Evolutionary conservation across 2,888 invertebrate species (phyloP), one percentile per base, ranked within the genome.

Genomic region (Phyllotreta cruciferae): DNA sequence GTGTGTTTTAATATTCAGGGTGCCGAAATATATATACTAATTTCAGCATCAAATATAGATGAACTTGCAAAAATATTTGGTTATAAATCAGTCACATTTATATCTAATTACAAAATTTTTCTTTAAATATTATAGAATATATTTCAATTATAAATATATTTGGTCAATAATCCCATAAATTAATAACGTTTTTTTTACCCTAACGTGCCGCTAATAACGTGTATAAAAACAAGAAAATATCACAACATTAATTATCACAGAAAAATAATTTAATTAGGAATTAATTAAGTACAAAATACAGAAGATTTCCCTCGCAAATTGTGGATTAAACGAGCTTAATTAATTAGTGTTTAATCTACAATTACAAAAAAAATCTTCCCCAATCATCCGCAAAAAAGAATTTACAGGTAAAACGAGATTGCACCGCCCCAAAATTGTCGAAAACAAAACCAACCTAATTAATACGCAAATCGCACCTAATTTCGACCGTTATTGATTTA

Each of bases 1-100:
- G 78, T 74, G 69, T 71, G 69, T 70, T 70, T 70, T 70, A 67
- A 69, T 70, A 70, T 74, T 74, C 73, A 74, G 75, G 75, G 75
- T 65, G 70, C 69, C 65, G 67, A 67, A 70, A 68, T 68, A 53
- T 24, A 24, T 24, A 24, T 69, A 63, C 58, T 64, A 70, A 66
- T 68, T 66, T 70, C 70, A 66, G 63, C 71, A 64, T 68, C 63
- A n/a, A 70, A 68, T 24, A 24, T 70, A 69, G 67, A 67, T 71
- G 70, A 66, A 64, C 60, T 71, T 71, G 73, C 69, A 73, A 69
- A 69, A 69, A 69, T 69, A 69, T 66, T 66, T 69, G 64, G 66
- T 67, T 71, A 63, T 67, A 69, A 71, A 71, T 74, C 75, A 75
- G 75, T 75, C 74, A 73, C 69, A 70, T 68, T 65, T 71, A 67